phyloP scores from a whole-genome alignment of 2,113 vertebrate genomes.

The Phycodurus eques region DNA sequence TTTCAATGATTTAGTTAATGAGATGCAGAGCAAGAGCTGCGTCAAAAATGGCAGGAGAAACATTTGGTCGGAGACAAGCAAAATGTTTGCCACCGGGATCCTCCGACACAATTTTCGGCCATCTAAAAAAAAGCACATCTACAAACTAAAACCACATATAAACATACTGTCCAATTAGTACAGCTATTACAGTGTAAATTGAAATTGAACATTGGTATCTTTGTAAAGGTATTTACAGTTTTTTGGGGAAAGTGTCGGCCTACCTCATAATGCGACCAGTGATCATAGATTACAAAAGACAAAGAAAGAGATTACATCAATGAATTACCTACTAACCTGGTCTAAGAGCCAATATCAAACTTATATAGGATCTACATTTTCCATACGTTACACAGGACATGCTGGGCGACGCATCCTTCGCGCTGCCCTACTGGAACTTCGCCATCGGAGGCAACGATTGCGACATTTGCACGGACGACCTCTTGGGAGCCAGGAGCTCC shows the following conservation, averaged over 20 bases:
- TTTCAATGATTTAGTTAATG: background rate
- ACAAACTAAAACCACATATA: no score
- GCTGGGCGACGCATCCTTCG: conserved; percentile 83
- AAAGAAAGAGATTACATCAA: background rate
- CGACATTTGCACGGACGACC: conserved; percentile 89
- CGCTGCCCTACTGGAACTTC: conserved; percentile 96
- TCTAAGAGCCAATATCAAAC: background rate
- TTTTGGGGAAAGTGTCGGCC: no score
- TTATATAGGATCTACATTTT: background rate
- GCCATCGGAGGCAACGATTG: conserved; percentile 87
- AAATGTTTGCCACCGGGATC: background rate
- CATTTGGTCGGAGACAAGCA: background rate
- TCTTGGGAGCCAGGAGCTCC: conserved; percentile 88
- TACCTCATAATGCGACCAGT: no score
- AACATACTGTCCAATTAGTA: no score
- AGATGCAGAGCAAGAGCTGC: background rate
- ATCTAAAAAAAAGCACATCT: background rate
- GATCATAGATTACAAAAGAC: no score
- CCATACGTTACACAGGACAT: conserved; percentile 74
- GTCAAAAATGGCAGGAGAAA: no score
- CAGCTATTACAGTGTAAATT: no score
- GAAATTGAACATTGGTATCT: background rate
- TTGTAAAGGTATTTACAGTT: background rate
- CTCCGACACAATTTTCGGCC: background rate
- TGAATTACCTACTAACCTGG: background rate